Percentiles rank a stretch among this genome's conserved stretches.
phyloP scores from a whole-genome alignment of 2,888 invertebrate genomes.

The Drosophila neutralis region DNA sequence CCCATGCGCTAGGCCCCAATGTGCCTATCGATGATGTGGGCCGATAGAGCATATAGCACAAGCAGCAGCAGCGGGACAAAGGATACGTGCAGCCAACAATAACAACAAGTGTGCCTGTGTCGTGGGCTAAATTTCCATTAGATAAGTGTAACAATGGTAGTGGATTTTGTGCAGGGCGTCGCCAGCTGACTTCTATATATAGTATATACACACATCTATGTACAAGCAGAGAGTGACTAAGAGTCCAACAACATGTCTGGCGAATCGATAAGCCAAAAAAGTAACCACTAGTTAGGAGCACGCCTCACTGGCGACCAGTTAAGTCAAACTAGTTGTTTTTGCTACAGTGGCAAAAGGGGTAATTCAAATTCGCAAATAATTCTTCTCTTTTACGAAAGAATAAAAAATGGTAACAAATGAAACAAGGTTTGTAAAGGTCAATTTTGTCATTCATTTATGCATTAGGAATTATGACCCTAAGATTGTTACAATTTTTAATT shows the following conservation, averaged over 20 bases:
- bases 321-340: constrained; percentile 29
- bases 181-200: constrained; percentile 61
- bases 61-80: constrained; percentile 27
- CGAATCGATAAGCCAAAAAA: constrained; percentile 67
- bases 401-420: not conserved
- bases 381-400: not conserved
- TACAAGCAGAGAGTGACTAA: constrained; percentile 52
- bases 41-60: constrained; percentile 36
- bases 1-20: constrained; percentile 18
- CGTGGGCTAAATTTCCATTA: constrained; percentile 41
- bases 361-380: not conserved
- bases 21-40: constrained; percentile 41
- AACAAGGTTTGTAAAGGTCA: not conserved
- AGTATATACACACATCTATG: not conserved
- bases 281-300: constrained; percentile 17
- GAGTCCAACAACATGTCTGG: constrained; percentile 45
- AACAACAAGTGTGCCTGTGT: constrained; percentile 55
- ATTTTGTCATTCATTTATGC: not conserved
- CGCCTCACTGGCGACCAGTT: constrained; percentile 52
- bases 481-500: not conserved
- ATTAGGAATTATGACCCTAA: not conserved
- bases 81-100: constrained; percentile 52
- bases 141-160: constrained; percentile 52
- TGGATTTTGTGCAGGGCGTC: constrained; percentile 50
- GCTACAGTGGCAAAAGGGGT: not conserved